Conservation (phyloP, 2,888 invertebrate species). For the Schrankia costaestrigalis region DNA sequence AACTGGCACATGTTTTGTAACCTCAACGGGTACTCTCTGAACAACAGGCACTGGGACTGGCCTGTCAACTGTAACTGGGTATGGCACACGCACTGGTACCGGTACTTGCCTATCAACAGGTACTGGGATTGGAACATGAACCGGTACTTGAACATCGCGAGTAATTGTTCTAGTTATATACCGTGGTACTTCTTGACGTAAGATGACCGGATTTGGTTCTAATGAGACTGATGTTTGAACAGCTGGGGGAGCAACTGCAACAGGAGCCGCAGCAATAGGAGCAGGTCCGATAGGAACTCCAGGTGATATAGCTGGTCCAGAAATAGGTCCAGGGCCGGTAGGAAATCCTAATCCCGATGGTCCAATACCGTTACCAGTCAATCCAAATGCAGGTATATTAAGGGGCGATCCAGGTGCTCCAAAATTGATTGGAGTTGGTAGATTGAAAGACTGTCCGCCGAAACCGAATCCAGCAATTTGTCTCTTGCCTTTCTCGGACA, state of each 20-base stretch:
- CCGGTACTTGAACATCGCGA: conserved; percentile 65
- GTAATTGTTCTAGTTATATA: conserved; percentile 72
- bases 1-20: conserved; percentile 71
- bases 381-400: too few species aligned
- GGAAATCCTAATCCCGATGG: conserved; percentile 21
- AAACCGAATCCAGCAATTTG: conserved; percentile 39
- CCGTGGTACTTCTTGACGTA: conserved; percentile 69
- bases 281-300: conserved; percentile 23
- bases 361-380: conserved; percentile 16
- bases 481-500: conserved; percentile 60
- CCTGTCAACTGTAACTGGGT: conserved; percentile 76
- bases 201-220: conserved; percentile 68
- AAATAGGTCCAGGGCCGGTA: conserved; percentile 24
- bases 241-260: conserved; percentile 40
- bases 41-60: conserved; percentile 77
- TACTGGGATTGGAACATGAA: conserved; percentile 75
- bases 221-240: conserved; percentile 65
- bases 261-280: conserved; percentile 28
- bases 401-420: conserved; percentile 6
- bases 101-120: conserved; percentile 73
- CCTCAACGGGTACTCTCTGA: conserved; percentile 75
- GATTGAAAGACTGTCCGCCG: conserved; percentile 21
- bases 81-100: conserved; percentile 74
- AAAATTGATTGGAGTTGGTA: conserved; percentile 12
- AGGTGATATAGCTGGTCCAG: conserved; percentile 14